Evolutionary conservation across 2,888 invertebrate species (phyloP), one percentile per base, ranked within the genome.

Genomic region (Nemotelus pantherinus): DNA sequence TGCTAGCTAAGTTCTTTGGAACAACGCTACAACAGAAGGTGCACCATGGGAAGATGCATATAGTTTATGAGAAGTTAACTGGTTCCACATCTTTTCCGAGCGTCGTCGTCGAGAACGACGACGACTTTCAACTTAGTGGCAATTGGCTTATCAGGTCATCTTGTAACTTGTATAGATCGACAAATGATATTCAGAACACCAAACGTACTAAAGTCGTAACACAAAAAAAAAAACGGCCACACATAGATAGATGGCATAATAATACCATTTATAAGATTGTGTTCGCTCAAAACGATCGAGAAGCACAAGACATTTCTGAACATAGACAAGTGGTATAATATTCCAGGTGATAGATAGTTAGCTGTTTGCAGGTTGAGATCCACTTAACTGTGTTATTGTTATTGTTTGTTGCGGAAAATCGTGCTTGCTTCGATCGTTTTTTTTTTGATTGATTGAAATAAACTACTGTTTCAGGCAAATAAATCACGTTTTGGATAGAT

Each of bases 61-160:
- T 10, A 58, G 25, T 25, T 10, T 58, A 58, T 58, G 58, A n/a
- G 25, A 58, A n/a, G 50, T 1, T 5, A 50, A 50, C 50, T 7
- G 5, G 9, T 9, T 50, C 9, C 5, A 9, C 9, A 63, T 63
- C 63, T 63, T 41, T 39, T 43, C 41, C 9, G 50, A 50, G 25
- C 25, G 25, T 25, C 1, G 25, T 5, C 70, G 2, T 55, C 55
- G 43, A n/a, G 67, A 47, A 7, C 5, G 70, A 47, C 4, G 67
- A 50, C 44, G 10, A 70, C 70, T 44, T 43, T 76, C 74, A 79
- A 79, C 72, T 74, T 78, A 74, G 79, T 79, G 79, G 79, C 79
- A 79, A 79, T 79, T 79, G 79, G 67, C 68, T 50, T 57, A 75
- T 79, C 77, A 78, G 77, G 78, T 79, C 77, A 78, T 78, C 78